These are phyloP conservation scores for Podocnemis expansa DNA, from an alignment of 2,113 vertebrate genomes.

Conservation along the genomic window DNA sequence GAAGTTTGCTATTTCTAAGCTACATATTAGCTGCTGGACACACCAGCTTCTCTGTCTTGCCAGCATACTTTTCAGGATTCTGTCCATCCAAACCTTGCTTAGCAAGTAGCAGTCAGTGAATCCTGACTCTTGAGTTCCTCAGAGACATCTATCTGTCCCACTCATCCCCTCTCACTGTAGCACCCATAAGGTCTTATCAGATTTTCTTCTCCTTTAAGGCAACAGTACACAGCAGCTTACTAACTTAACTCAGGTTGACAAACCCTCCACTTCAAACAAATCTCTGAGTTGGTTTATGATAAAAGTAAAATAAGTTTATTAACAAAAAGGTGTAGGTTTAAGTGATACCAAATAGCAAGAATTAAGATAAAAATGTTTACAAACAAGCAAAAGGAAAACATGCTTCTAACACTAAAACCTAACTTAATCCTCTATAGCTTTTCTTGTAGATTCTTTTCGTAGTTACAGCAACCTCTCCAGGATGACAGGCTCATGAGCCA, in stretches of 20 bases:
- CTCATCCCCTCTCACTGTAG: neutral
- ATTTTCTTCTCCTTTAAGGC: neutral
- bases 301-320: neutral
- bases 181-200: neutral
- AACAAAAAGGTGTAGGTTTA: neutral
- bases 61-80: neutral
- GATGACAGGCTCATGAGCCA: too few species aligned
- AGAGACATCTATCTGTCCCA: neutral
- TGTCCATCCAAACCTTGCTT: neutral
- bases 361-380: neutral
- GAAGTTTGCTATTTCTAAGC: neutral
- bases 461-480: neutral
- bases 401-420: neutral
- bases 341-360: neutral
- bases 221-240: neutral
- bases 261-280: neutral
- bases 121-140: neutral
- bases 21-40: neutral
- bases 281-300: neutral
- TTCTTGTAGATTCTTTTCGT: neutral
- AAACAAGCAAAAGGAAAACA: neutral
- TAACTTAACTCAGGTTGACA: neutral
- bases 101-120: neutral
- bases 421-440: neutral
- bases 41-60: neutral